Base-by-base conservation (phyloP, 2,113 vertebrate species). In the Crocuta crocuta region DNA sequence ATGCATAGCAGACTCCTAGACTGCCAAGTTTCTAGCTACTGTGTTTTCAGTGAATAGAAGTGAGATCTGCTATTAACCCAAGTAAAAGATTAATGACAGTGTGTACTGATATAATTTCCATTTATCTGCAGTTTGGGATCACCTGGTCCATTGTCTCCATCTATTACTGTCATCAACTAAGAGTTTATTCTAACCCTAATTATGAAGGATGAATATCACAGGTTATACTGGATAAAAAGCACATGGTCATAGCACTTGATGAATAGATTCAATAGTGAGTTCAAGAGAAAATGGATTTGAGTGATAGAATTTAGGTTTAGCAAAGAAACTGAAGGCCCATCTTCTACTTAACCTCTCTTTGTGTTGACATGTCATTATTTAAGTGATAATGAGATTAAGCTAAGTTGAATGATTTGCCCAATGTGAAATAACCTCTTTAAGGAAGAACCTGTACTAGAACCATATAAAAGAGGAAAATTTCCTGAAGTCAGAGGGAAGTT, bases 141-240 rank as follows among this genome's bases (percentile, higher is more conserved):
- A 83, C 53, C 24, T 83, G 74, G 65, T 61, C 43, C 26, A 39
- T 50, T 92, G 50, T 65, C 68, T 94, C 73, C 48, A 61, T 48
- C 33, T 71, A 17, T 53, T 61, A 88, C 70, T 79, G 45, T 84
- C 55, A 79, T 82, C 89, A 94, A 82, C 28, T 65, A 93, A 76
- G 80, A 68, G 65, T 79, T 91, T 31, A 31, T 88, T 96, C 66
- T 78, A 48, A 26, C 68, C 91, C 10, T 74, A 76, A 91, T 92
- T 68, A 61, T 89, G 82, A 81, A 93, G 81, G 45, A 91, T 24
- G 10, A 82, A 50, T 33, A 58, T 23, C 74, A 7, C 71, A 65
- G 82, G 43, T 89, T 82, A 50, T 16, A 79, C 45, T 94, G 61
- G 89, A 35, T 71, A 48, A 31, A 92, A 95, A 91, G n/a, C 65